Percentiles rank a stretch among this genome's conserved stretches.
These are phyloP conservation scores for Rhea pennata DNA, from an alignment of 2,113 vertebrate genomes.

Conservation along the genomic window DNA sequence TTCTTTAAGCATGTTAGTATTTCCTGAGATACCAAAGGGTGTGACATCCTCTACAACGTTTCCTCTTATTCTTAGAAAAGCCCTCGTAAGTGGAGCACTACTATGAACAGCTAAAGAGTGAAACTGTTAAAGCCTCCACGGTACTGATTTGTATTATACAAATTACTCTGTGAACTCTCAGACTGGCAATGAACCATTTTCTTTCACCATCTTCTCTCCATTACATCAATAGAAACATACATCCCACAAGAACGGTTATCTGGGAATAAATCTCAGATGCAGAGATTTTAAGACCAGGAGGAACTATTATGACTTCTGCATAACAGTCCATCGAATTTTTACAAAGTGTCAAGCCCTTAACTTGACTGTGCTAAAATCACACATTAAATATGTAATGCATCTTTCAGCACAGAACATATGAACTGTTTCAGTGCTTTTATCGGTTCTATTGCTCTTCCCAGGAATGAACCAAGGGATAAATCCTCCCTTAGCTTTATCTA, in stretches of 20 bases:
- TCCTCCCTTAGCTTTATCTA: neutral
- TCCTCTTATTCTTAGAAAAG: neutral
- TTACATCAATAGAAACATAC: neutral
- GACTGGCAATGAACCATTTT: neutral
- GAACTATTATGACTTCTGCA: neutral
- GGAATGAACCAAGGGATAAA: neutral
- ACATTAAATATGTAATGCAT: neutral
- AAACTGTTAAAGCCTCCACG: neutral
- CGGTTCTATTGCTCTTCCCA: neutral
- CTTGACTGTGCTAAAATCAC: constrained; percentile 3
- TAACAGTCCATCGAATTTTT: neutral
- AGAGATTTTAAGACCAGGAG: constrained; percentile 10
- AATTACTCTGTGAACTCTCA: neutral
- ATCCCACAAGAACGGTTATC: neutral
- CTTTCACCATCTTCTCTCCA: neutral
- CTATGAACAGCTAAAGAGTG: neutral
- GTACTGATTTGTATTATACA: neutral
- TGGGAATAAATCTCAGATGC: constrained; percentile 33
- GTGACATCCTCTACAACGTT: neutral
- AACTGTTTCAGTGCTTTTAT: neutral
- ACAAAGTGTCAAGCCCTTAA: constrained; percentile 18
- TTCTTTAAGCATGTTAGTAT: neutral
- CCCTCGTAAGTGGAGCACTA: neutral
- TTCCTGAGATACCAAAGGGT: neutral
- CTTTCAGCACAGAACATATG: neutral